Evolutionary conservation across 2,797 vertebrate species (phyloP).

Genomic region (Graptemys geographica): DNA sequence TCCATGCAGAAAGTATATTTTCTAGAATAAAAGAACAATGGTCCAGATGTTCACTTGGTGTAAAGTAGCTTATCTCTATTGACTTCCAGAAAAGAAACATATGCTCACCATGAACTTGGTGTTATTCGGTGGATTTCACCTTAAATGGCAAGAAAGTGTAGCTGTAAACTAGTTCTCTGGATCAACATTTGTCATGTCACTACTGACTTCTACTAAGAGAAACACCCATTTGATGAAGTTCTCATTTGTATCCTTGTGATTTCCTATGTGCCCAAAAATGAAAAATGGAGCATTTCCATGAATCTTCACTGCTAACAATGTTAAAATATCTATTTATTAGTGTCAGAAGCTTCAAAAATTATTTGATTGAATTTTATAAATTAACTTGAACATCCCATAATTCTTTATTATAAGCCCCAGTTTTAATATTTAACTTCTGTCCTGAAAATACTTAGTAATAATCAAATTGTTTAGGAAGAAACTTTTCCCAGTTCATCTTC

Average conservation of each 20-base stretch:
- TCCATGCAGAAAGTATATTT: not conserved
- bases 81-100: not conserved
- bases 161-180: not conserved
- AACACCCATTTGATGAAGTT: slow-evolving; percentile 12
- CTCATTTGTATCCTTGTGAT: slow-evolving; percentile 16
- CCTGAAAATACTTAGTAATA: slow-evolving; percentile 81
- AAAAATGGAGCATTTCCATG: slow-evolving; percentile 30
- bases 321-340: not conserved
- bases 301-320: not conserved
- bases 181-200: not conserved
- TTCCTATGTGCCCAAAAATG: slow-evolving; percentile 2
- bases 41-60: not conserved
- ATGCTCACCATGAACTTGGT: not conserved
- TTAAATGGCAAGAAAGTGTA: not conserved
- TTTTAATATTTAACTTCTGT: slow-evolving; percentile 76
- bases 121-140: not conserved
- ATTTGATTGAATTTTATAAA: slow-evolving; percentile 46
- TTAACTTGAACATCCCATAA: slow-evolving; percentile 36
- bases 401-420: slow-evolving; percentile 61
- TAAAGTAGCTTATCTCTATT: not conserved
- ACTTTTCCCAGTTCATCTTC: slow-evolving; percentile 79
- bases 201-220: slow-evolving; percentile 4
- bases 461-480: slow-evolving; percentile 80
- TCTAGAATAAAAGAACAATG: not conserved
- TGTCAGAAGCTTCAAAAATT: slow-evolving; percentile 46